Base-by-base conservation (phyloP, 2,113 vertebrate species). In the Aepyceros melampus region DNA sequence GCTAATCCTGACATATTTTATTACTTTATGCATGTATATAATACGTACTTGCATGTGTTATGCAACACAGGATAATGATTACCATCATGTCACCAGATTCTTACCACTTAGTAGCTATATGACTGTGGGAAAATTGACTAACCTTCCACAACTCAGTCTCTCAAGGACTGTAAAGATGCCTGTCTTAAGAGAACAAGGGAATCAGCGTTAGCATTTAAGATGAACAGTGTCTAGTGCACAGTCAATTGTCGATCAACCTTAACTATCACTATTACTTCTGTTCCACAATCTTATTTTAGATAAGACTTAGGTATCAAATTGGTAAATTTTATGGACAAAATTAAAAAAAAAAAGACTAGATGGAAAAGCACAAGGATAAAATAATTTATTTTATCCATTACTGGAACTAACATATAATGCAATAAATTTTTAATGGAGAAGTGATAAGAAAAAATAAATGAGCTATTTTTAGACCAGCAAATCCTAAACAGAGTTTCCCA, bases 381-480 rank as follows among this genome's bases (percentile, higher is more conserved):
- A 87, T 33, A 49, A 49, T n/a, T 21, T 16, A 79, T 71, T 87
- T 56, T 93, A 55, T 33, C 1, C 53, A 13, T 94, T 88, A 36
- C 49, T 96, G 74, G 62, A 92, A n/a, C 47, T 95, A 83, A 58
- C 86, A 64, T 89, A 56, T 0, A 89, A 27, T 36, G 47, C 47
- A 93, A 88, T 11, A 49, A 81, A 64, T 43, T 94, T 82, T 64
- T 64, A 91, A 9, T 79, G 55, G 40, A 97, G n/a, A 19, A 95
- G 4, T 79, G 29, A 29, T 36, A 78, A 92, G 7, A 85, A 93
- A 21, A 94, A 51, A n/a, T 64, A 87, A 93, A 40, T 17, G 0
- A 71, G 43, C 64, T 94, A 33, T 94, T 96, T 97, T 96, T 60
- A 83, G 33, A 71, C 33, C 4, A 94, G 64, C 95, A 95, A 95